Conservation (phyloP, 2,888 invertebrate genomes). For the Caenorhabditis sp. region DNA sequence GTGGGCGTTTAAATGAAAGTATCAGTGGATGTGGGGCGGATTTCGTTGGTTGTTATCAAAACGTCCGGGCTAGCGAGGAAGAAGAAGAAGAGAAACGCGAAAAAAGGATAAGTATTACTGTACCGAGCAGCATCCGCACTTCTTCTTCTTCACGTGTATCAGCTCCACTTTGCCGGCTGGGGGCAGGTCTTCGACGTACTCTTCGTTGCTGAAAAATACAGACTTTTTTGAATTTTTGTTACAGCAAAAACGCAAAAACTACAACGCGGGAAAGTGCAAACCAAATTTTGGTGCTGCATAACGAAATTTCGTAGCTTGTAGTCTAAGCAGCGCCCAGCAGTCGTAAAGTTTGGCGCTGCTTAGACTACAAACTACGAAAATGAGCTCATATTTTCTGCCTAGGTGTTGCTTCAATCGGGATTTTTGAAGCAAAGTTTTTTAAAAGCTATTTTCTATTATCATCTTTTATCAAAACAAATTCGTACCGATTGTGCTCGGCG, state of each 20-base stretch:
- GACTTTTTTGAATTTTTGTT: not conserved
- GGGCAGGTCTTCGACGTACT: conserved; percentile 63
- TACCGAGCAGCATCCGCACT: conserved; percentile 72
- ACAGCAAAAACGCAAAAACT: too few relatives aligned
- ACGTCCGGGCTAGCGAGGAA: conserved; percentile 18
- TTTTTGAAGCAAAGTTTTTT: too few relatives aligned
- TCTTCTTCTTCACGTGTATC: conserved; percentile 71
- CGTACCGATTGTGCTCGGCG: conserved; percentile 48
- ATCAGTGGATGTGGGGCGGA: not conserved
- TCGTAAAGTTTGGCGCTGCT: not conserved
- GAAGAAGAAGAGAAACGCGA: not conserved
- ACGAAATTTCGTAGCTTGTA: too few relatives aligned
- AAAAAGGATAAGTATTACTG: conserved; percentile 52
- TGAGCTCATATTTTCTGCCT: too few relatives aligned
- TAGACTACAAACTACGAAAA: too few relatives aligned
- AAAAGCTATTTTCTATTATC: too few relatives aligned
- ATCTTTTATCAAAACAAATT: not conserved
- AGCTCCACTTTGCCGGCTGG: conserved; percentile 69
- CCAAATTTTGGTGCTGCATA: too few relatives aligned
- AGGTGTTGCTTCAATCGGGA: too few relatives aligned
- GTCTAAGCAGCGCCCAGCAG: too few relatives aligned
- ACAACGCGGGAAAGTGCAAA: too few relatives aligned
- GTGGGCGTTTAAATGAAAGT: conserved; percentile 1
- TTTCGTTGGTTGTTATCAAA: conserved; percentile 26
- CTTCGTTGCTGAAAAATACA: conserved; percentile 24